Percentiles rank a stretch among this genome's conserved stretches.
phyloP scores from a whole-genome alignment of 1,140 invertebrate genomes.

The Tyrophagus putrescentiae region DNA sequence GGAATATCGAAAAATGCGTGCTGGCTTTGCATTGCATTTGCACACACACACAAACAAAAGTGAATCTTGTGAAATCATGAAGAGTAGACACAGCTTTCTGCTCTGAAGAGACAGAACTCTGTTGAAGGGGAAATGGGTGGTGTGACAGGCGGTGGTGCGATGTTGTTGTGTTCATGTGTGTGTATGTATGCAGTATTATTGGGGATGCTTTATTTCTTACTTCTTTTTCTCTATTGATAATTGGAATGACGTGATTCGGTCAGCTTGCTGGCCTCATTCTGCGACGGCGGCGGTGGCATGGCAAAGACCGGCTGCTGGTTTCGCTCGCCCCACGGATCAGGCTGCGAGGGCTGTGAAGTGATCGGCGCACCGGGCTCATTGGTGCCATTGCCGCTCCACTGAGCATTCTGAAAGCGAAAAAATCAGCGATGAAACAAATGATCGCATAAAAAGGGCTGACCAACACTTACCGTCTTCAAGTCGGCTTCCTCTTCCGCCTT shows the following conservation, averaged over 20 bases:
- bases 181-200: background rate
- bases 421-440: background rate
- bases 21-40: too few relatives aligned
- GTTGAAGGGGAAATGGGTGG: background rate
- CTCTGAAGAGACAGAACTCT: background rate
- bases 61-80: background rate
- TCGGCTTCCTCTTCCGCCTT: background rate
- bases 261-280: background rate
- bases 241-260: constrained; percentile 4
- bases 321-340: constrained; percentile 13
- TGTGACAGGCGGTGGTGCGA: background rate
- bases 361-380: background rate
- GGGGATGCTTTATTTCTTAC: background rate
- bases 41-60: background rate
- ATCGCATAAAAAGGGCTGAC: background rate
- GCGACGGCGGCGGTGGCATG: constrained; percentile 5
- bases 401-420: background rate
- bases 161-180: background rate
- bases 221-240: constrained; percentile 3
- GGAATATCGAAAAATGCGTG: too few relatives aligned
- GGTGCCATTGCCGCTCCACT: constrained; percentile 7
- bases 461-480: background rate
- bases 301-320: background rate
- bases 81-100: background rate
- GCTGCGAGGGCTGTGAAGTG: background rate